Evolutionary conservation across 2,888 invertebrate species (phyloP).

Genomic region (Hyposoter didymator): DNA sequence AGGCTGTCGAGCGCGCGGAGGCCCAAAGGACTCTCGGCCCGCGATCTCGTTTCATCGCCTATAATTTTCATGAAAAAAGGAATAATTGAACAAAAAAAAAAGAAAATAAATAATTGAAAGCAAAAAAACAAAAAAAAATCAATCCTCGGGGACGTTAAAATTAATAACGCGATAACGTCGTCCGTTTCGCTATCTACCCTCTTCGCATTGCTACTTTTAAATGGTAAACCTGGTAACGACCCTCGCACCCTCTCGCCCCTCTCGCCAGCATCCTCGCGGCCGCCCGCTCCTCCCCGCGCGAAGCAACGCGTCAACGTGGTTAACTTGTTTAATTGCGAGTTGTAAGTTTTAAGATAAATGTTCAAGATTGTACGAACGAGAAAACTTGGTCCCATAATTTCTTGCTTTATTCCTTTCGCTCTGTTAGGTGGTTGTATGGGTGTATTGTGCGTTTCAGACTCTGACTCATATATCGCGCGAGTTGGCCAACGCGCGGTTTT

Average conservation of each 20-base stretch:
- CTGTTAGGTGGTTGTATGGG: conserved; percentile 7
- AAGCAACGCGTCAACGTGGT: conserved; percentile 1
- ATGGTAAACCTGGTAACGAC: conserved; percentile 14
- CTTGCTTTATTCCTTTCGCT: conserved; percentile 15
- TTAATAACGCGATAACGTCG: conserved; percentile 53
- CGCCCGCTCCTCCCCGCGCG: background rate
- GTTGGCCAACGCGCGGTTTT: conserved; percentile 4
- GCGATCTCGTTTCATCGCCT: conserved; percentile 22
- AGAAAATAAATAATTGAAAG: background rate
- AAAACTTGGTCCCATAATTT: conserved; percentile 28
- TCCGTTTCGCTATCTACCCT: conserved; percentile 27
- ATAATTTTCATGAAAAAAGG: background rate
- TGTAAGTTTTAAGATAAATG: conserved; percentile 45
- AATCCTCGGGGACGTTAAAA: conserved; percentile 38
- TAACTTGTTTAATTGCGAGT: conserved; percentile 38
- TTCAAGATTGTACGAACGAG: conserved; percentile 18
- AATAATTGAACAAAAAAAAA: background rate
- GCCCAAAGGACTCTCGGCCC: conserved; percentile 6
- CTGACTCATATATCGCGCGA: conserved; percentile 5
- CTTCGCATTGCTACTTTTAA: conserved; percentile 15
- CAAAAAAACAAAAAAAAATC: conserved; percentile 14
- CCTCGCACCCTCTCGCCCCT: conserved; percentile 1
- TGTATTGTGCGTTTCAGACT: conserved; percentile 9
- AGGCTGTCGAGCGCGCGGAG: background rate
- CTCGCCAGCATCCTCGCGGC: background rate